Base-by-base conservation (phyloP, 2,888 invertebrate genomes). In the Encarsia formosa region DNA sequence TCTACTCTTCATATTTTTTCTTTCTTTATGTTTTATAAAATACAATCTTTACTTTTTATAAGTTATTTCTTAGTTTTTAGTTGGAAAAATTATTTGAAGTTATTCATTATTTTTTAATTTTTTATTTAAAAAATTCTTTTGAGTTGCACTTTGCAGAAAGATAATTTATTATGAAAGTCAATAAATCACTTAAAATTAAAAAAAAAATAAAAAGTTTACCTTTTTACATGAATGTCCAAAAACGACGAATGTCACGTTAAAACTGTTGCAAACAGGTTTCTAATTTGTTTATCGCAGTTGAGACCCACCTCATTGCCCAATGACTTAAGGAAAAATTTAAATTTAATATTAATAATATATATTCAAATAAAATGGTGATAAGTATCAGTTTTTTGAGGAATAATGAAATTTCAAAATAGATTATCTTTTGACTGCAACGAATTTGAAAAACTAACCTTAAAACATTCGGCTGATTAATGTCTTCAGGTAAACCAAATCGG, bases 401-500 rank as follows among this genome's bases (percentile, higher is more conserved):
- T 26, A 11, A 8, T 26, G 26, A 5, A 11, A 26, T 26, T 8
- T 26, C 26, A 5, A 26, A 8, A 26, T 26, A 11, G 11, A 26
- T 8, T 6, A 26, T 8, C 11, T 6, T 8, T 6, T 26, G 6
- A 26, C 8, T 8, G 11, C 5, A 26, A 8, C 5, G 8, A 26
- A 26, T 26, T 11, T 26, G 6, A 26, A 26, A 26, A 8, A 26
- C 26, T 40, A 38, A 32, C 22, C n/a, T 26, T 20, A 24, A 15
- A n/a, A 40, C 22, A 15, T n/a, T 20, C 22, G 4, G 18, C 24
- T 52, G 42, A 16, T 39, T 49, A 18, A 45, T 56, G 56, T 52
- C 29, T 37, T 1, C 52, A 56, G 56, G 49, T 5, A 56, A 56
- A 31, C 15, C 50, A 2, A 48, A 16, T 13, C 50, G 49, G 2